phyloP scores from a whole-genome alignment of 2,113 vertebrate species.

The Prunella himalayana region DNA sequence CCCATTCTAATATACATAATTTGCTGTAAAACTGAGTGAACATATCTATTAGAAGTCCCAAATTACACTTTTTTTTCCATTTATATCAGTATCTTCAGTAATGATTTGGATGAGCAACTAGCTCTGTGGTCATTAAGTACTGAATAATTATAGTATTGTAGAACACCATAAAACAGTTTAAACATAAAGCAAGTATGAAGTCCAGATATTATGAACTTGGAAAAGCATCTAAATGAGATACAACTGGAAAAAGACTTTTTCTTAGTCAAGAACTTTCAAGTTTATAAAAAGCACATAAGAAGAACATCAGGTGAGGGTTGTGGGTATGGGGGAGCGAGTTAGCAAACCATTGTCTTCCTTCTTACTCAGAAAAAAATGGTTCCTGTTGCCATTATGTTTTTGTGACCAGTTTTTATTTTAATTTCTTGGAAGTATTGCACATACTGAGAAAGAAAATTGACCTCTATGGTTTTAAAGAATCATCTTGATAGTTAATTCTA shows the following conservation, averaged over 20 bases:
- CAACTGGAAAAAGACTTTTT: background rate
- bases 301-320: background rate
- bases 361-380: background rate
- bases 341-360: background rate
- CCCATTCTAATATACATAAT: background rate
- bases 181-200: background rate
- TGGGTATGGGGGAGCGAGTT: background rate
- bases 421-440: background rate
- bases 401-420: background rate
- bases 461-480: background rate
- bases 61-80: background rate
- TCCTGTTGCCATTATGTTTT: background rate
- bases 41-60: background rate
- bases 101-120: background rate
- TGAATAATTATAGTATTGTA: background rate
- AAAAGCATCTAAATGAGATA: background rate
- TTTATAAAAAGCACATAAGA: background rate
- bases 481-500: background rate
- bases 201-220: background rate
- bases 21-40: background rate
- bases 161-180: background rate
- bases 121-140: background rate
- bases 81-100: background rate
- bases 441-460: background rate
- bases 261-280: background rate